Conservation (phyloP, 2,888 invertebrate species). For the Miltochrista miniata region DNA sequence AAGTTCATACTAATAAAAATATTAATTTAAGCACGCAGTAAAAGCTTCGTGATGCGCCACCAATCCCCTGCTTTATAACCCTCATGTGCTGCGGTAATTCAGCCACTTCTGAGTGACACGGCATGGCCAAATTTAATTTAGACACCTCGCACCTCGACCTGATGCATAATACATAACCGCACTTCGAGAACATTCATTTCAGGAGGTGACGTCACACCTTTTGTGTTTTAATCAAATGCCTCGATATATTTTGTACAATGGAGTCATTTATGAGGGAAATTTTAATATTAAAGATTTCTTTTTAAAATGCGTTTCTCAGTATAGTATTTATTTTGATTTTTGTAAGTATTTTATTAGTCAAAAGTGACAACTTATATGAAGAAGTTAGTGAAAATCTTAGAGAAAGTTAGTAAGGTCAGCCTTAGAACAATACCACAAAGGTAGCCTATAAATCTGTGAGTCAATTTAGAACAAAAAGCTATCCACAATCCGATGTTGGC, state of each 20-base stretch:
- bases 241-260: slow-evolving; percentile 39
- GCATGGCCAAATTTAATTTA: slow-evolving; percentile 69
- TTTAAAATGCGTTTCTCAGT: too few species aligned
- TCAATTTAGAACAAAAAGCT: slow-evolving; percentile 1
- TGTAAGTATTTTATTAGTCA: too few species aligned
- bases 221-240: slow-evolving; percentile 61
- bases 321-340: too few species aligned
- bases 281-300: too few species aligned
- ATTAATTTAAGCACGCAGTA: slow-evolving; percentile 6
- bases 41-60: slow-evolving; percentile 1
- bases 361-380: too few species aligned
- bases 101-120: slow-evolving; percentile 65
- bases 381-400: too few species aligned
- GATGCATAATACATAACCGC: slow-evolving; percentile 68
- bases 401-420: too few species aligned
- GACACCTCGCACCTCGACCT: slow-evolving; percentile 67
- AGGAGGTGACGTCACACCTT: slow-evolving; percentile 41
- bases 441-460: too few species aligned
- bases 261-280: background rate
- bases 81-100: slow-evolving; percentile 20
- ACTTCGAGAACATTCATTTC: slow-evolving; percentile 55
- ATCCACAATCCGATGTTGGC: slow-evolving; percentile 7
- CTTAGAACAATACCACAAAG: too few species aligned
- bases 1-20: slow-evolving; percentile 8
- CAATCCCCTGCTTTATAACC: slow-evolving; percentile 19